Conservation (phyloP, 2,797 vertebrate species). For the Anabas testudineus region DNA sequence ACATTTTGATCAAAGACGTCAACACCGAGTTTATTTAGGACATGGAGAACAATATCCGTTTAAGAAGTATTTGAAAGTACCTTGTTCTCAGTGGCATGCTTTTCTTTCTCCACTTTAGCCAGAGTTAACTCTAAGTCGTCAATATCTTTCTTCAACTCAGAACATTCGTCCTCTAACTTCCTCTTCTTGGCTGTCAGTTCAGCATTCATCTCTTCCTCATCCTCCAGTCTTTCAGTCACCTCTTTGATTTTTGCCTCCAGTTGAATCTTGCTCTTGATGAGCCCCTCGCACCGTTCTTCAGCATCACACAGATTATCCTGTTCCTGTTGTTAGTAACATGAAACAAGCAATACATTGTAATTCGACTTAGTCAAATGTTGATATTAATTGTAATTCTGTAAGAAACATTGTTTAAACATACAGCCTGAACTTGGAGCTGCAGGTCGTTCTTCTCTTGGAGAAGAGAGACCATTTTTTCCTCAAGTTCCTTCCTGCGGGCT, state of each 20-base stretch:
- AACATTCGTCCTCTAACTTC: too few relatives aligned
- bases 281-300: constrained; percentile 88
- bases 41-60: not conserved
- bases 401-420: constrained; percentile 20
- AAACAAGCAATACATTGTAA: not conserved
- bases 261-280: constrained; percentile 90
- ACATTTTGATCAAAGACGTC: not conserved
- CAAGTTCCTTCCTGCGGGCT: too few relatives aligned
- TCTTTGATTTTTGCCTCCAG: constrained; percentile 89
- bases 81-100: too few relatives aligned
- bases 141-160: too few relatives aligned
- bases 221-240: constrained; percentile 84
- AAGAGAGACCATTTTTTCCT: too few relatives aligned
- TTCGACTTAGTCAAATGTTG: not conserved
- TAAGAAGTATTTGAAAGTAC: constrained; percentile 52
- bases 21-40: not conserved
- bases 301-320: constrained; percentile 87
- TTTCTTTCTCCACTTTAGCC: too few relatives aligned
- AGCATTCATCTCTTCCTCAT: constrained; percentile 82
- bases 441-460: too few relatives aligned
- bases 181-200: too few relatives aligned
- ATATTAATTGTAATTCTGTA: not conserved
- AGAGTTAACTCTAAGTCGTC: too few relatives aligned
- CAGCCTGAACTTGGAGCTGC: constrained; percentile 82
- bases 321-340: constrained; percentile 75